These are phyloP conservation scores for Calyptommatus sinebrachiatus DNA, from an alignment of 2,113 vertebrate species.

Conservation along the genomic window DNA sequence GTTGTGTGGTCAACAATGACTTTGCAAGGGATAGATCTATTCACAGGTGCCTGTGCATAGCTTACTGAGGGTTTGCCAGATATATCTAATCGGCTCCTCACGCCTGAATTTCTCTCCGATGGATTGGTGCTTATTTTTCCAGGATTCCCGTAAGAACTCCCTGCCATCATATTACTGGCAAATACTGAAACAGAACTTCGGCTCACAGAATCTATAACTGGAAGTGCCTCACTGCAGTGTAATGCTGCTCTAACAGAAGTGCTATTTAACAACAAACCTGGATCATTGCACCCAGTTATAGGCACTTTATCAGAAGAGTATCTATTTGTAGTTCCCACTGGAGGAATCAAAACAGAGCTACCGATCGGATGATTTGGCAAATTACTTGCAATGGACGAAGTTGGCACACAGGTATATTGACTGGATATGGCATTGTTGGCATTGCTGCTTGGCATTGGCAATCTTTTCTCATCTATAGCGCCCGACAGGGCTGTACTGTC, in stretches of 20 bases:
- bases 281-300: constrained; percentile 68
- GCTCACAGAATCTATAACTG: constrained; percentile 57
- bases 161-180: constrained; percentile 69
- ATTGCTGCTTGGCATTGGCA: constrained; percentile 64
- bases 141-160: constrained; percentile 63
- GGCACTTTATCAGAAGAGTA: constrained; percentile 75
- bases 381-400: constrained; percentile 70
- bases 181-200: constrained; percentile 69
- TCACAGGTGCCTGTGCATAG: constrained; percentile 71
- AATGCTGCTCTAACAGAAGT: constrained; percentile 64
- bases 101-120: constrained; percentile 67
- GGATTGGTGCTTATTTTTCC: constrained; percentile 67
- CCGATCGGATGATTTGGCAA: constrained; percentile 77
- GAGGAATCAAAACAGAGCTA: constrained; percentile 74
- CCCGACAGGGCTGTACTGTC: constrained; percentile 55
- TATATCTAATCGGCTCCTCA: constrained; percentile 64
- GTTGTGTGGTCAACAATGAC: constrained; percentile 83
- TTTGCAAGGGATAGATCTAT: constrained; percentile 82
- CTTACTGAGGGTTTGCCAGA: constrained; percentile 67
- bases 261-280: constrained; percentile 57
- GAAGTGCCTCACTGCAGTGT: constrained; percentile 57
- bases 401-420: constrained; percentile 73
- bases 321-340: constrained; percentile 64
- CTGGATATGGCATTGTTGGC: constrained; percentile 54
- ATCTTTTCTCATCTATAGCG: constrained; percentile 66